A percentile compares a stretch with the other conserved stretches of the same genome.
phyloP scores from a whole-genome alignment of 2,797 vertebrate genomes.

The Alcedo atthis region DNA sequence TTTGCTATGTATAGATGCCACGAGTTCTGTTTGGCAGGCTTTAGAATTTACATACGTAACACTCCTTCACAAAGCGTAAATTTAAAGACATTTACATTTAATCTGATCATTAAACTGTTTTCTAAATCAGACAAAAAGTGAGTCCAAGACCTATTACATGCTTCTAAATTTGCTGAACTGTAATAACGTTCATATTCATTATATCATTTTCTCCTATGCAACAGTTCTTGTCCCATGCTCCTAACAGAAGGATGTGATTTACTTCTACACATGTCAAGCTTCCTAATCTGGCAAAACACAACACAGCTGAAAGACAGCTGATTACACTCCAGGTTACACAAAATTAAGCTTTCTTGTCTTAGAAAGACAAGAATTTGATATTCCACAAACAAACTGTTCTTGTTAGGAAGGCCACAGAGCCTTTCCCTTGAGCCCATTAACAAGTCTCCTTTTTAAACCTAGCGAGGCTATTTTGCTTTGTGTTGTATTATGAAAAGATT shows the following conservation, averaged over 20 bases:
- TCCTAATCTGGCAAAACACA: background rate
- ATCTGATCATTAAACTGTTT: background rate
- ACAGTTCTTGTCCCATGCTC: background rate
- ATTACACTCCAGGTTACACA: background rate
- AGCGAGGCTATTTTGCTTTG: background rate
- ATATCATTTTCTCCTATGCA: background rate
- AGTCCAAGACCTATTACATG: background rate
- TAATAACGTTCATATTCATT: fast-evolving
- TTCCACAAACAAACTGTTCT: background rate
- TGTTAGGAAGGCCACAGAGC: background rate
- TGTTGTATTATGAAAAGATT: background rate
- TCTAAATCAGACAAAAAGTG: background rate
- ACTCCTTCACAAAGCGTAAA: background rate
- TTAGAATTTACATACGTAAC: background rate
- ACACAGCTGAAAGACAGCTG: background rate
- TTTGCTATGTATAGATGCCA: background rate
- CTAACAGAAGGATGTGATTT: background rate
- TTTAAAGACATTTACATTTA: background rate
- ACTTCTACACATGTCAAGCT: background rate
- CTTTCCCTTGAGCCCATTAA: background rate
- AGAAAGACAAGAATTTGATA: background rate
- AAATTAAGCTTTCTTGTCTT: background rate
- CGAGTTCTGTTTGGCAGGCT: background rate
- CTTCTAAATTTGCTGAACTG: background rate
- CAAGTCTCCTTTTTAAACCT: background rate